phyloP scores from a whole-genome alignment of 2,113 vertebrate species.

The Mustelus asterias region DNA sequence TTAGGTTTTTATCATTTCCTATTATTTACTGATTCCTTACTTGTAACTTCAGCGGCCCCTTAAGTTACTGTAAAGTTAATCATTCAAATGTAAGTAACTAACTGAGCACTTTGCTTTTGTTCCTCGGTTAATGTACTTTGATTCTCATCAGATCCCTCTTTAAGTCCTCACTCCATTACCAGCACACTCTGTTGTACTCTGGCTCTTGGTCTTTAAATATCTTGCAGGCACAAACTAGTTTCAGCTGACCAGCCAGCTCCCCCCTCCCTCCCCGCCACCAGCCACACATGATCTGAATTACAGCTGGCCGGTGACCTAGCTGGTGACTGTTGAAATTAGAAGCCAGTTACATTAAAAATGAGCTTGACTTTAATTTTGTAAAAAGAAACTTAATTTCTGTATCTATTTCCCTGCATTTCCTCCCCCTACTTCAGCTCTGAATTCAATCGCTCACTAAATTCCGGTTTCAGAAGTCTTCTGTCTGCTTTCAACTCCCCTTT shows the following conservation, averaged over 20 bases:
- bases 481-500: background rate
- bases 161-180: background rate
- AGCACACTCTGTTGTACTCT: background rate
- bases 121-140: background rate
- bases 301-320: background rate
- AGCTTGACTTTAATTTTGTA: background rate
- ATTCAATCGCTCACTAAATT: background rate
- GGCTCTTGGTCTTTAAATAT: background rate
- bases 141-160: background rate
- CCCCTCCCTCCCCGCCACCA: background rate
- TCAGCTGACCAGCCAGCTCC: background rate
- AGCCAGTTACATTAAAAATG: background rate
- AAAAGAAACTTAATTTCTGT: background rate
- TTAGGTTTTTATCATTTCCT: background rate
- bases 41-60: background rate
- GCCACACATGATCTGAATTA: background rate
- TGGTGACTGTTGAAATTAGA: background rate
- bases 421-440: background rate
- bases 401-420: background rate
- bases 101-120: background rate
- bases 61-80: background rate
- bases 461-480: background rate
- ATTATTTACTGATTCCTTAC: background rate
- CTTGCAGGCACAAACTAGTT: background rate
- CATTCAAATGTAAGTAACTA: background rate